These are phyloP conservation scores for Aspidoscelis tigris DNA, from an alignment of 2,113 vertebrate species.

Conservation along the genomic window DNA sequence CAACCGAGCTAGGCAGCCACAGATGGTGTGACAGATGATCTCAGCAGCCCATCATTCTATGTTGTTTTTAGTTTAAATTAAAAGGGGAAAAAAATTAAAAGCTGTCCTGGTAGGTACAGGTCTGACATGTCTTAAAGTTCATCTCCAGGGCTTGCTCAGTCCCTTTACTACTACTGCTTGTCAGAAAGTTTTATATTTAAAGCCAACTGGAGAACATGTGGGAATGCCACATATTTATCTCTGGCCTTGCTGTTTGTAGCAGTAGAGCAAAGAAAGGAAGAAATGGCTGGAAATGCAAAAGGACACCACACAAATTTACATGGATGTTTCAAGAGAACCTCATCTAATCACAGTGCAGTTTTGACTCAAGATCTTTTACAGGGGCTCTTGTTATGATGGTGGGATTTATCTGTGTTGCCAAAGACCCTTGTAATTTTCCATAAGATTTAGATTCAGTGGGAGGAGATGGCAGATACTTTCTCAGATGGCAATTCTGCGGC, in stretches of 20 bases:
- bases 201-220: conserved; percentile 63
- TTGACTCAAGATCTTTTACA: background rate
- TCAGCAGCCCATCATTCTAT: conserved; percentile 69
- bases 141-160: conserved; percentile 61
- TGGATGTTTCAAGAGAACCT: background rate
- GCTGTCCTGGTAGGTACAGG: conserved; percentile 61
- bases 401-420: background rate
- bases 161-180: conserved; percentile 70
- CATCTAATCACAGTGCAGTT: conserved; percentile 7
- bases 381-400: too few species aligned
- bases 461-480: too few species aligned
- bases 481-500: too few species aligned
- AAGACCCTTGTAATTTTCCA: background rate
- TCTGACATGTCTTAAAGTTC: conserved; percentile 69
- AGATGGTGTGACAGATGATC: conserved; percentile 77
- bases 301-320: conserved; percentile 38
- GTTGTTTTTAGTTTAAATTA: conserved; percentile 71
- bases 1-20: conserved; percentile 69
- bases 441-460: background rate
- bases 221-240: conserved; percentile 66
- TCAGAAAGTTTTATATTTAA: conserved; percentile 71
- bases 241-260: conserved; percentile 63
- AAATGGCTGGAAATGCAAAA: conserved; percentile 32
- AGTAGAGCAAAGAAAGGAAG: conserved; percentile 45
- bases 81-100: conserved; percentile 66